A percentile compares a stretch with the other conserved stretches of the same genome.
Conservation (phyloP, 2,888 invertebrate species). For the Chymomyza fuscimana region DNA sequence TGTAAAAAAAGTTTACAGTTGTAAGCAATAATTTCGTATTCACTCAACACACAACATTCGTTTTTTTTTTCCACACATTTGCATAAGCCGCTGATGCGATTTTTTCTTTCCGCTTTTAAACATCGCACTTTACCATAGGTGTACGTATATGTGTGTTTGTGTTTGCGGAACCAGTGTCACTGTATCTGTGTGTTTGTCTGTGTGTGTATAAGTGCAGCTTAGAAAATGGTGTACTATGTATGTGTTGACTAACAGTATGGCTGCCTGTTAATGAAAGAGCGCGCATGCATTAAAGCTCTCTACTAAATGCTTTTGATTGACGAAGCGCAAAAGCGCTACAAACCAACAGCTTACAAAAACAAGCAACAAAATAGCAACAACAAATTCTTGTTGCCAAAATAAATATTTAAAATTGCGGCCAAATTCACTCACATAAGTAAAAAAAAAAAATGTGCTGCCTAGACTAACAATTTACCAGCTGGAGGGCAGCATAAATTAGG, state of each 20-base stretch:
- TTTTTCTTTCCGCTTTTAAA: slow-evolving; percentile 41
- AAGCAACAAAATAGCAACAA: slow-evolving; percentile 12
- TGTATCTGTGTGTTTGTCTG: slow-evolving; percentile 13
- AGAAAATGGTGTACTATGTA: slow-evolving; percentile 28
- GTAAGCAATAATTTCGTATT: slow-evolving; percentile 75
- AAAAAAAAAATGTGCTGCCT: neutral
- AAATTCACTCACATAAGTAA: slow-evolving; percentile 34
- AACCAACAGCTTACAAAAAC: slow-evolving; percentile 47
- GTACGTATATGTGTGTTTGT: neutral
- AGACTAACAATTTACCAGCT: neutral
- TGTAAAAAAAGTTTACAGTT: slow-evolving; percentile 44
- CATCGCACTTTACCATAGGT: slow-evolving; percentile 26
- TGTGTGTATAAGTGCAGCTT: slow-evolving; percentile 58
- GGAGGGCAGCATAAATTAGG: slow-evolving; percentile 57
- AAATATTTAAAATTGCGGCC: slow-evolving; percentile 52
- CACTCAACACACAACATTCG: slow-evolving; percentile 70
- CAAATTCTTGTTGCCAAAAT: slow-evolving; percentile 26
- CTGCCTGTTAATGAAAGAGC: slow-evolving; percentile 70
- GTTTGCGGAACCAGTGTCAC: slow-evolving; percentile 3
- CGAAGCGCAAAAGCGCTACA: slow-evolving; percentile 66
- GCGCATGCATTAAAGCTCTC: slow-evolving; percentile 71
- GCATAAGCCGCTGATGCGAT: slow-evolving; percentile 74
- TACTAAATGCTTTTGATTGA: slow-evolving; percentile 70
- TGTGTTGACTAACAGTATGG: neutral
- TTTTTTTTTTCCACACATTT: slow-evolving; percentile 59